Evolutionary conservation across 2,888 invertebrate species (phyloP), one percentile per base, ranked within the genome.

Genomic region (Ormyrus thymus): DNA sequence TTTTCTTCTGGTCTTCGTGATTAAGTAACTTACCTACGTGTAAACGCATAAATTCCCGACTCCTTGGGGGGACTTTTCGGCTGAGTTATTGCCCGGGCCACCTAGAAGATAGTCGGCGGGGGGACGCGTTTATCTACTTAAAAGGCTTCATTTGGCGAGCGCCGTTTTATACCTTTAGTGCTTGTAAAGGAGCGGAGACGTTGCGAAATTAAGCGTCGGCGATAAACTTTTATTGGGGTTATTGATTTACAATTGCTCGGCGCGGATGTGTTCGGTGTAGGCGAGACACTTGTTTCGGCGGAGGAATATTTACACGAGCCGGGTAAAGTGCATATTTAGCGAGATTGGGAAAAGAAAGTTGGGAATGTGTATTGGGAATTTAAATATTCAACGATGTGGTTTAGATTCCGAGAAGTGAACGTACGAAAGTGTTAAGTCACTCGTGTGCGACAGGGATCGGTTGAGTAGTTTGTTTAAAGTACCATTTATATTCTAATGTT

Each of bases 111-210:
- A 66, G 65, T 59, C 45, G 66, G 45, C 48, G 51, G 45, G 5
- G 7, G 10, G 66, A 43, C 68, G 15, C 68, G 45, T 51, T 66
- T 62, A 7, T 11, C 7, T 53, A 59, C 58, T 59, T 74, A 59
- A 79, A 79, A 79, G 74, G 78, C 74, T 78, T 74, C 62, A 70
- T 78, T 74, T 59, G 59, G n/a, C 45, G 43, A n/a, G 29, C 29
- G 29, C 3, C 29, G 29, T 29, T 10, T 11, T 70, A 50, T n/a
- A 45, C 46, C 7, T 64, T 72, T 73, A 65, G 56, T 65, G 29
- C 13, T 61, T 45, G 11, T 61, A 29, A 45, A 43, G 10, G 4
- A 11, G 46, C 70, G 13, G 13, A 53, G 11, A 73, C 29, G 29
- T 55, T 62, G 61, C 7, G 58, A 58, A 66, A 66, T 59, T 51